These are phyloP conservation scores for Halocynthia roretzi DNA, from an alignment of 23 tunicate species.

Conservation along the genomic window DNA sequence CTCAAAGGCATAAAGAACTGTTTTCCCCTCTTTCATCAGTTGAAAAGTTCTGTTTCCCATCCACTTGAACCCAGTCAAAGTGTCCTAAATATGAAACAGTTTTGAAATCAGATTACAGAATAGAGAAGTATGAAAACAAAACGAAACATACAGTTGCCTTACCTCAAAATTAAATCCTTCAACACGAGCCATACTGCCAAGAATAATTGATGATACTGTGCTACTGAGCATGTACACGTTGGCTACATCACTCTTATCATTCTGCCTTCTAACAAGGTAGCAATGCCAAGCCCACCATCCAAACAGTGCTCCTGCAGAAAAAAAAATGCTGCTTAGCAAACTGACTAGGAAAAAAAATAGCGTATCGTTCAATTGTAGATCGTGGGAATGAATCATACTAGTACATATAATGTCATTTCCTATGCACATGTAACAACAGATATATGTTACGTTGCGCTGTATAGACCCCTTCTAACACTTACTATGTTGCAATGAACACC, in stretches of 20 bases:
- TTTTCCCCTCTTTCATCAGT: slow-evolving; percentile 51
- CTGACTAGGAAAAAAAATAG: too few relatives aligned
- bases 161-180: slow-evolving; percentile 95
- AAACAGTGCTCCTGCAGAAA: slow-evolving; percentile 69
- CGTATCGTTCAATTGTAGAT: too few relatives aligned
- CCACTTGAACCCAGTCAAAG: slow-evolving; percentile 98
- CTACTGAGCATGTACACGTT: slow-evolving; percentile 87
- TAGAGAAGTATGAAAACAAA: background rate
- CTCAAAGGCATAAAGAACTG: slow-evolving; percentile 90
- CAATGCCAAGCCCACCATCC: slow-evolving; percentile 91
- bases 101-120: background rate
- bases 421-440: too few relatives aligned
- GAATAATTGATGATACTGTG: slow-evolving; percentile 93
- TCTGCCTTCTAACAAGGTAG: slow-evolving; percentile 30
- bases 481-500: too few relatives aligned
- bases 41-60: slow-evolving; percentile 81
- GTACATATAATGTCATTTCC: too few relatives aligned
- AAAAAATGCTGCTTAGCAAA: background rate
- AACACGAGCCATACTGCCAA: slow-evolving; percentile 50
- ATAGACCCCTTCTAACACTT: too few relatives aligned
- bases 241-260: slow-evolving; percentile 21
- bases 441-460: too few relatives aligned
- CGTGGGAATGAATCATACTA: too few relatives aligned
- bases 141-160: background rate
- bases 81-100: slow-evolving; percentile 50